A percentile compares a stretch with the other conserved stretches of the same genome.
Evolutionary conservation across 2,113 vertebrate genomes (phyloP).

Genomic region (Chaetura pelagica): DNA sequence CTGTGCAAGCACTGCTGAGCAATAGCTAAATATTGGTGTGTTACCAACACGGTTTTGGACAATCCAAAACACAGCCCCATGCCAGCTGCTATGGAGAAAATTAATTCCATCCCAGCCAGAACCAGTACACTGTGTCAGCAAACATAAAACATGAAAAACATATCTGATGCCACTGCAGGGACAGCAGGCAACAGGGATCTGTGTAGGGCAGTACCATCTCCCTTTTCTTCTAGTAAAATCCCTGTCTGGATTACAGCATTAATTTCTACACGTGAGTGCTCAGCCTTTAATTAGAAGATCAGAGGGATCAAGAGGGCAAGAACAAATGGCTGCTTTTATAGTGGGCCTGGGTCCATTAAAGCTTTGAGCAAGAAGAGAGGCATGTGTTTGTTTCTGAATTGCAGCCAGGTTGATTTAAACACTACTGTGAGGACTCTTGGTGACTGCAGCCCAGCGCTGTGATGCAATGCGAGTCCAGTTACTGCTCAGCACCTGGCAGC

Average conservation of each 20-base stretch:
- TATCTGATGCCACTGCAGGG: neutral
- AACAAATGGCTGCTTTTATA: neutral
- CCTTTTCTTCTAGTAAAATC: neutral
- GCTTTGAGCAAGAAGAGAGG: neutral
- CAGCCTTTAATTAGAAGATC: neutral
- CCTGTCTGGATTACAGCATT: neutral
- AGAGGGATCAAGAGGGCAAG: neutral
- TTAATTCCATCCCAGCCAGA: neutral
- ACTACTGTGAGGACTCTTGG: neutral
- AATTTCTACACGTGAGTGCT: neutral
- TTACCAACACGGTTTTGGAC: neutral
- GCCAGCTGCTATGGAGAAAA: neutral
- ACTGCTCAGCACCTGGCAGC: neutral
- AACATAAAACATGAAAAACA: neutral
- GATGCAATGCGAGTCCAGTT: neutral
- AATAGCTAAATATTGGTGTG: neutral
- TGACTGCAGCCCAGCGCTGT: neutral
- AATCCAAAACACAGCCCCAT: neutral
- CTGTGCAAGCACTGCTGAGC: neutral
- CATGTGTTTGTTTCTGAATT: neutral
- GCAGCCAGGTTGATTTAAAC: neutral
- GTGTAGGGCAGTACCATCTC: neutral
- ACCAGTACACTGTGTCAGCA: neutral
- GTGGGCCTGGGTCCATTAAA: neutral
- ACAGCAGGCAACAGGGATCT: neutral